Percentiles rank a stretch among this genome's conserved stretches.
Conservation (phyloP, 2,797 vertebrate species). For the Sylvilagus floridanus region DNA sequence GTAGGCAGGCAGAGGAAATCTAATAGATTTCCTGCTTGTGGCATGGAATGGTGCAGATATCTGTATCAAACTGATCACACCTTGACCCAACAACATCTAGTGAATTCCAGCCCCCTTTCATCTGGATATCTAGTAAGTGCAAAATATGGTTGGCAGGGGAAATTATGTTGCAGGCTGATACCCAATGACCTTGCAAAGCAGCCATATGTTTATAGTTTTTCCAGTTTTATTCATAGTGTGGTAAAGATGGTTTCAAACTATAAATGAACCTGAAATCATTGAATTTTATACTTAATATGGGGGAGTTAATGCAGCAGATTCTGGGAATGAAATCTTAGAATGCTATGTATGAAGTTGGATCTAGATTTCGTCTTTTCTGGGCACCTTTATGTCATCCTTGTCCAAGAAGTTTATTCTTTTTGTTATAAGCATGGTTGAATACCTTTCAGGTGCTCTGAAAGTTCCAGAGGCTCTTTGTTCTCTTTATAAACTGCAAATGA, state of each 20-base stretch:
- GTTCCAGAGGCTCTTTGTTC: neutral
- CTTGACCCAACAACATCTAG: neutral
- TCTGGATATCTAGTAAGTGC: neutral
- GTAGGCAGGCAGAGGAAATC: neutral
- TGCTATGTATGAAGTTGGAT: neutral
- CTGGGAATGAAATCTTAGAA: neutral
- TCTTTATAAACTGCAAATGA: neutral
- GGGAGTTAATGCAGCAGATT: too few species aligned
- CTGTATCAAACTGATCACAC: neutral
- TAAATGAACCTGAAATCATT: too few species aligned
- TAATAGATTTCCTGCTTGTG: neutral
- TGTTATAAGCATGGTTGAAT: constrained; percentile 41
- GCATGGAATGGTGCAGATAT: neutral
- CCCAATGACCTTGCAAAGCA: neutral
- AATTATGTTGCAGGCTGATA: neutral
- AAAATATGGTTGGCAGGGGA: neutral
- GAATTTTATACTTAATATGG: too few species aligned
- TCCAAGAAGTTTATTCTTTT: neutral
- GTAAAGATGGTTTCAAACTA: too few species aligned
- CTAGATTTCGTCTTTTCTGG: neutral
- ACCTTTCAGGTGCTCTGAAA: neutral
- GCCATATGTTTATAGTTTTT: neutral
- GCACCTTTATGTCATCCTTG: neutral
- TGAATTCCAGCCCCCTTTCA: neutral
- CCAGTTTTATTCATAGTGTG: neutral